These are phyloP conservation scores for Scaptomyza parva DNA, from an alignment of 2,888 invertebrate species.

Conservation along the genomic window DNA sequence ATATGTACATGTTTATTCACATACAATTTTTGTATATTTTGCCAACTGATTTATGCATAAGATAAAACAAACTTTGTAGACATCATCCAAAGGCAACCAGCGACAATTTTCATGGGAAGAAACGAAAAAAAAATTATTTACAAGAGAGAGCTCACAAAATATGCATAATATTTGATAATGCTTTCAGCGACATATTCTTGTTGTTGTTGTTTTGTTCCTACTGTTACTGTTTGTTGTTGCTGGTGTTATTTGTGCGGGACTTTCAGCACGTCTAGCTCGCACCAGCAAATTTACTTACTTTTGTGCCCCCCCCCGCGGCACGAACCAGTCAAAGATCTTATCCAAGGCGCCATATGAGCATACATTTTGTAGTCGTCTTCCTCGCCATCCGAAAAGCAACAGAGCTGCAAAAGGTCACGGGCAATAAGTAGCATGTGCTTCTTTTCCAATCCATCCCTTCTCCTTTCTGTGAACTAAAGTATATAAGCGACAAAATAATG, in stretches of 20 bases:
- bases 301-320: slow-evolving; percentile 42
- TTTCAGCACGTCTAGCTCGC: slow-evolving; percentile 71
- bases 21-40: slow-evolving; percentile 69
- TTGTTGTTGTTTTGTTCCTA: slow-evolving; percentile 37
- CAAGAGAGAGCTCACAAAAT: slow-evolving; percentile 72
- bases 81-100: slow-evolving; percentile 62
- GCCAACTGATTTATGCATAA: slow-evolving; percentile 74
- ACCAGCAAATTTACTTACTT: slow-evolving; percentile 57
- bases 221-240: slow-evolving; percentile 26
- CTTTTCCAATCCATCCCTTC: slow-evolving; percentile 1
- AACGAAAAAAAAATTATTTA: slow-evolving; percentile 48
- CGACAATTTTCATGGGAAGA: slow-evolving; percentile 42
- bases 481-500: slow-evolving; percentile 21
- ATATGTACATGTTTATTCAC: slow-evolving; percentile 19
- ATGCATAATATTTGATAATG: slow-evolving; percentile 81
- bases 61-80: slow-evolving; percentile 80
- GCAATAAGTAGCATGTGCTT: slow-evolving; percentile 62
- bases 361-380: slow-evolving; percentile 63
- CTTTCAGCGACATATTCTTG: slow-evolving; percentile 75
- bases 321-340: slow-evolving; percentile 67
- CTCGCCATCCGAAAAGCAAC: slow-evolving; percentile 23
- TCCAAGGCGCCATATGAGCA: slow-evolving; percentile 75
- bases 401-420: slow-evolving; percentile 62
- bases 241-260: slow-evolving; percentile 46
- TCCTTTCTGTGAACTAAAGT: slow-evolving; percentile 16